Percentiles rank a stretch among this genome's conserved stretches.
These are phyloP conservation scores for Syngnathus scovelli DNA, from an alignment of 2,113 vertebrate species.

Conservation along the genomic window DNA sequence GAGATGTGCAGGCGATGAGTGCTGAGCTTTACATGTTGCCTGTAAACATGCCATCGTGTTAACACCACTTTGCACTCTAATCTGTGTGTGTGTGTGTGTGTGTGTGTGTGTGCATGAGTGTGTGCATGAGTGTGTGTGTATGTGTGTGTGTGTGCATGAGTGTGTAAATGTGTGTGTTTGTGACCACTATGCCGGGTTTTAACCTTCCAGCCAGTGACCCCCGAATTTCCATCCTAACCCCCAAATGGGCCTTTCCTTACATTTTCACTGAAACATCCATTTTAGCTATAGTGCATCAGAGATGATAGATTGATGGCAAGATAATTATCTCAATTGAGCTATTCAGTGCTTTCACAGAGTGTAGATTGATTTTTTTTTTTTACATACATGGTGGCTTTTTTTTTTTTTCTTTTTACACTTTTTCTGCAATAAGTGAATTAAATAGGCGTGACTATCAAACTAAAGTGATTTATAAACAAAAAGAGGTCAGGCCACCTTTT, in stretches of 20 bases:
- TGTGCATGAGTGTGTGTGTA: neutral
- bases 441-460: neutral
- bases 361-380: neutral
- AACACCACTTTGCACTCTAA: neutral
- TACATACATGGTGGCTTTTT: neutral
- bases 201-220: neutral
- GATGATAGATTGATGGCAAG: neutral
- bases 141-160: neutral
- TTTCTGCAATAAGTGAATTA: neutral
- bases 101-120: neutral
- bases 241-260: neutral
- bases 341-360: neutral
- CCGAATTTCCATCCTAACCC: neutral
- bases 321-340: neutral
- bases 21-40: constrained; percentile 35
- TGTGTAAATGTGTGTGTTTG: constrained; percentile 11
- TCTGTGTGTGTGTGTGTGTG: neutral
- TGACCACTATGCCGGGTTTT: neutral
- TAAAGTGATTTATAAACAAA: too few species aligned
- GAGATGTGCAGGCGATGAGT: constrained; percentile 22
- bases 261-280: neutral
- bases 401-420: neutral
- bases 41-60: constrained; percentile 32
- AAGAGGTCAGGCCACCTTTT: neutral
- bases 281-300: too few species aligned